Conservation (phyloP, 2,888 invertebrate genomes). For the Isoperla grammatica region DNA sequence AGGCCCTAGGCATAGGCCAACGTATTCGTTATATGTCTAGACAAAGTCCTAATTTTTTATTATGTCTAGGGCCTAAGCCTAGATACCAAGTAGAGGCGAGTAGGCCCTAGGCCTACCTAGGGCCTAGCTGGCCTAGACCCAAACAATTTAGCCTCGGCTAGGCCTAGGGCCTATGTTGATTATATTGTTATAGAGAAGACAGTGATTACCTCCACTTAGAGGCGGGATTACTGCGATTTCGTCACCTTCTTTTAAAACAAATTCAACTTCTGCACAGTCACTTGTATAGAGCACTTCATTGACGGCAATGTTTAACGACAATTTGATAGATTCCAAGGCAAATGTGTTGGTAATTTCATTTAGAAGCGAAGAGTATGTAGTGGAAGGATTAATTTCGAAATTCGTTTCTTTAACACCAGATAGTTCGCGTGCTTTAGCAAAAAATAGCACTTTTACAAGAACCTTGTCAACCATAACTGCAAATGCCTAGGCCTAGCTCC, state of each 20-base stretch:
- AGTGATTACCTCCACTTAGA: constrained; percentile 75
- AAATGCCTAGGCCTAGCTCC: too few species aligned
- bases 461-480: not conserved
- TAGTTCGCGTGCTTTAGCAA: constrained; percentile 84
- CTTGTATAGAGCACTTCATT: constrained; percentile 73
- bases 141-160: too few species aligned
- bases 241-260: constrained; percentile 59
- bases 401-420: constrained; percentile 56
- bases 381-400: constrained; percentile 48
- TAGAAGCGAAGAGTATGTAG: constrained; percentile 55
- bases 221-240: constrained; percentile 91
- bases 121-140: too few species aligned
- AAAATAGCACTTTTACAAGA: constrained; percentile 69
- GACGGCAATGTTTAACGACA: constrained; percentile 69
- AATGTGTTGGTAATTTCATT: constrained; percentile 55
- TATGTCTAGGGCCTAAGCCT: too few species aligned
- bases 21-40: too few species aligned
- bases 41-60: too few species aligned
- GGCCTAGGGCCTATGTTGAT: too few species aligned
- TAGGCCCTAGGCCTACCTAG: not conserved
- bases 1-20: too few species aligned
- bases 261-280: constrained; percentile 44
- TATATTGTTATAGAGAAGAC: not conserved
- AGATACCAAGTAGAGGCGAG: too few species aligned
- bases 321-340: constrained; percentile 59